Conservation (phyloP, 2,113 vertebrate species). For the Hypanus sabinus region DNA sequence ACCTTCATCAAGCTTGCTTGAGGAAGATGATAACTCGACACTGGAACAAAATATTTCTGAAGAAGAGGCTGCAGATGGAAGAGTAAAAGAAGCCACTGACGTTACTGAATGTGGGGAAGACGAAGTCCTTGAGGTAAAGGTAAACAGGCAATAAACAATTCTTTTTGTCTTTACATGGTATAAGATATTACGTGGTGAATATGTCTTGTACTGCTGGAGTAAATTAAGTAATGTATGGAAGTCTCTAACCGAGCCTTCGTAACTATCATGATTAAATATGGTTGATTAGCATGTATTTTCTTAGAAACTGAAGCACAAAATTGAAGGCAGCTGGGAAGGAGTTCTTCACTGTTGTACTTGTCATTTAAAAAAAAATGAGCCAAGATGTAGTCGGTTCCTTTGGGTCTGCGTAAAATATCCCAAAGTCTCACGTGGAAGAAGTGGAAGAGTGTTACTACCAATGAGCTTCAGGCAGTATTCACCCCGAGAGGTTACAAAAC, state of each 20-base stretch:
- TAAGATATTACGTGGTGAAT: not conserved
- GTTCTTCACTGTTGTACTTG: no score
- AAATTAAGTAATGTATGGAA: not conserved
- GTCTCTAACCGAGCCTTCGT: not conserved
- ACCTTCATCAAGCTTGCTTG: not conserved
- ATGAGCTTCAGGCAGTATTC: no score
- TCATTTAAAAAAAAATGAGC: no score
- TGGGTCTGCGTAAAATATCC: no score
- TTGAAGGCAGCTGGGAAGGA: no score
- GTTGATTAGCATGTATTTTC: not conserved
- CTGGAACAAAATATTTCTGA: not conserved
- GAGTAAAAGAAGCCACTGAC: not conserved
- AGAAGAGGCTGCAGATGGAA: not conserved
- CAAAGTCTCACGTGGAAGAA: no score
- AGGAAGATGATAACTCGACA: not conserved
- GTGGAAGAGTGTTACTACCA: no score
- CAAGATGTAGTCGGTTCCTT: no score
- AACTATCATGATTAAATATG: not conserved
- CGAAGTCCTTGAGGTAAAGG: not conserved
- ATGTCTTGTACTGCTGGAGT: not conserved
- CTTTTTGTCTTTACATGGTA: not conserved
- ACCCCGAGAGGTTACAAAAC: no score
- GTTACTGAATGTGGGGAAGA: not conserved
- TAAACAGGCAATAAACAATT: not conserved
- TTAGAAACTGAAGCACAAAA: no score